A percentile compares a stretch with the other conserved stretches of the same genome.
phyloP scores from a whole-genome alignment of 2,113 vertebrate species.

The Tapirus terrestris region DNA sequence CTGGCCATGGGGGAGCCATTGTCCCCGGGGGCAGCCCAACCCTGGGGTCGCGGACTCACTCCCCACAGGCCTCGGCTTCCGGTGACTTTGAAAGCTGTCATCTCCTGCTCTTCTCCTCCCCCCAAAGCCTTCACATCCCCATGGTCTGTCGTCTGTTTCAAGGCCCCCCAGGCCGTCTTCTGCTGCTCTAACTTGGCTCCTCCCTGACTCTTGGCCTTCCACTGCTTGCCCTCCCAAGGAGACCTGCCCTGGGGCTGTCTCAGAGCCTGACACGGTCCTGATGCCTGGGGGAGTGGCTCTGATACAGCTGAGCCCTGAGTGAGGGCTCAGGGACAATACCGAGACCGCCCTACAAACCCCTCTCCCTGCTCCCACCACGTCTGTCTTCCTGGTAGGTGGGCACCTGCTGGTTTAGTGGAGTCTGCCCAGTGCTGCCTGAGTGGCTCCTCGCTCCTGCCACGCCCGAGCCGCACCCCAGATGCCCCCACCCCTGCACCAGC shows the following conservation, averaged over 20 bases:
- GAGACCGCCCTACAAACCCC: no score
- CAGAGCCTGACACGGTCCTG: neutral
- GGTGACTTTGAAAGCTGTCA: neutral
- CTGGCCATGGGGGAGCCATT: neutral
- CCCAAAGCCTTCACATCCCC: neutral
- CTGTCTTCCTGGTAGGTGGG: neutral
- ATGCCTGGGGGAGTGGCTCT: neutral
- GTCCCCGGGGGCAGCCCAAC: neutral
- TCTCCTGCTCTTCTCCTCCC: neutral
- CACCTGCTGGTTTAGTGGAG: neutral
- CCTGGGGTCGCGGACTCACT: no score
- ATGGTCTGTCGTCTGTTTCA: neutral
- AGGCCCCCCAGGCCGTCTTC: neutral
- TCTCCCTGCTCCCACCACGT: accelerated
- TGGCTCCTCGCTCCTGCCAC: neutral
- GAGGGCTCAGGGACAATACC: neutral
- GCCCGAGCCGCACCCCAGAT: neutral
- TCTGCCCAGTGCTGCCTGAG: neutral
- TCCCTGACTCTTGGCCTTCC: neutral
- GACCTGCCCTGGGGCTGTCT: neutral
- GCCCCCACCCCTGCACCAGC: neutral
- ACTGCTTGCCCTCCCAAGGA: neutral
- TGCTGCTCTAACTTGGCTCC: neutral
- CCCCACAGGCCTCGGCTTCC: neutral
- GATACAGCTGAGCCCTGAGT: no score